Evolutionary conservation across 2,797 vertebrate species (phyloP).

Genomic region (Columba guinea): DNA sequence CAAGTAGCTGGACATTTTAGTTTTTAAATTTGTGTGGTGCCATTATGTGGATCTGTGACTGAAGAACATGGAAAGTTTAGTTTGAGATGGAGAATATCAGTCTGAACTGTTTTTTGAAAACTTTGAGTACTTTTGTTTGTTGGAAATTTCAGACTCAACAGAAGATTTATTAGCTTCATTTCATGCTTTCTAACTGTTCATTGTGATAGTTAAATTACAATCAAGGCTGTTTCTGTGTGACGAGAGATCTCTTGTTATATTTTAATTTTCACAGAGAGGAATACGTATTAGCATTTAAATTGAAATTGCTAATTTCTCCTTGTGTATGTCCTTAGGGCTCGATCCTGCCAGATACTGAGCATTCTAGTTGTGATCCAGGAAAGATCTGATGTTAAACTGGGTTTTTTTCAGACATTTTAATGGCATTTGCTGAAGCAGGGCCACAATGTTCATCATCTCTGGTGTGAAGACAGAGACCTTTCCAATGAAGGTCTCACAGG

Average conservation of each 20-base stretch:
- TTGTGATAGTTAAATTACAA: slow-evolving; percentile 56
- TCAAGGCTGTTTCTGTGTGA: slow-evolving; percentile 27
- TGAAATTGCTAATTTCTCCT: slow-evolving; percentile 12
- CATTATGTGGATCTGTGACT: background rate
- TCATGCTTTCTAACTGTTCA: slow-evolving; percentile 4
- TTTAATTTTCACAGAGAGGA: background rate
- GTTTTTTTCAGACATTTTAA: background rate
- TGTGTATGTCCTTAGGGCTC: background rate
- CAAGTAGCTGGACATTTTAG: background rate
- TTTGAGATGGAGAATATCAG: background rate
- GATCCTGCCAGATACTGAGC: slow-evolving; percentile 13
- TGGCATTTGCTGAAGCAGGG: background rate
- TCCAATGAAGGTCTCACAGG: background rate
- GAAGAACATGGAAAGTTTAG: background rate
- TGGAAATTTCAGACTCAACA: background rate
- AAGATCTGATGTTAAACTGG: background rate
- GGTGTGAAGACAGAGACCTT: background rate
- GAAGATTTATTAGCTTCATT: slow-evolving; percentile 59
- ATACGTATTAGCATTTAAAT: slow-evolving; percentile 55
- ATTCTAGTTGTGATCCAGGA: background rate
- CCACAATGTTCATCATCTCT: accelerated
- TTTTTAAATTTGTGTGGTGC: background rate
- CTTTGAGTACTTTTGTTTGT: background rate
- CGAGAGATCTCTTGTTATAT: slow-evolving; percentile 1
- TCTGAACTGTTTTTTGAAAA: background rate